Evolutionary conservation across 2,113 vertebrate genomes (phyloP).

Genomic region (Fukomys damarensis): DNA sequence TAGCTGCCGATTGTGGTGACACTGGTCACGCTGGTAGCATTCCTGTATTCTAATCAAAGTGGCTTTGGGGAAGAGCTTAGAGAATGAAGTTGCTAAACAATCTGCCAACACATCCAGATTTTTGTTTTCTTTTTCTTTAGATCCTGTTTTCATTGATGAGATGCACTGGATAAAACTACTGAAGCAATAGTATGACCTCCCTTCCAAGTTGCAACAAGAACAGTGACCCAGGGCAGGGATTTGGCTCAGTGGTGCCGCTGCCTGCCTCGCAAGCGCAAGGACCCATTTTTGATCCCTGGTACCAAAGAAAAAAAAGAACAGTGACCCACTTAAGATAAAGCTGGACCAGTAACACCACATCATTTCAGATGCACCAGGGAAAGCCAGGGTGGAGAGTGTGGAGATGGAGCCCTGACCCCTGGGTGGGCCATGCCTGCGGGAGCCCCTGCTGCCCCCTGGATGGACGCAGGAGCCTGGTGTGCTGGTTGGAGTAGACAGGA

Average conservation of each 20-base stretch:
- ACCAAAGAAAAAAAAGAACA: too few species aligned
- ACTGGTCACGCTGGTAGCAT: accelerated
- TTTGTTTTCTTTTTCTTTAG: neutral
- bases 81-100: too few species aligned
- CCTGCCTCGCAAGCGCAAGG: too few species aligned
- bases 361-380: neutral
- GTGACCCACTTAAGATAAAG: neutral
- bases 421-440: neutral
- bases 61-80: neutral
- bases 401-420: neutral
- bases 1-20: neutral
- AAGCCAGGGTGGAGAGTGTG: neutral
- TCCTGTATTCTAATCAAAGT: neutral
- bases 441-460: too few species aligned
- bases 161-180: neutral
- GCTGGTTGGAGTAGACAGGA: too few species aligned
- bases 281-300: too few species aligned
- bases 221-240: too few species aligned
- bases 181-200: neutral
- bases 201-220: neutral
- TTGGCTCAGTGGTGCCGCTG: too few species aligned
- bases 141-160: neutral
- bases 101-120: neutral
- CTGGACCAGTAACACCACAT: neutral
- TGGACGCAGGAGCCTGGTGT: too few species aligned